phyloP scores from a whole-genome alignment of 2,113 vertebrate genomes.

The Illadopsis cleaveri region DNA sequence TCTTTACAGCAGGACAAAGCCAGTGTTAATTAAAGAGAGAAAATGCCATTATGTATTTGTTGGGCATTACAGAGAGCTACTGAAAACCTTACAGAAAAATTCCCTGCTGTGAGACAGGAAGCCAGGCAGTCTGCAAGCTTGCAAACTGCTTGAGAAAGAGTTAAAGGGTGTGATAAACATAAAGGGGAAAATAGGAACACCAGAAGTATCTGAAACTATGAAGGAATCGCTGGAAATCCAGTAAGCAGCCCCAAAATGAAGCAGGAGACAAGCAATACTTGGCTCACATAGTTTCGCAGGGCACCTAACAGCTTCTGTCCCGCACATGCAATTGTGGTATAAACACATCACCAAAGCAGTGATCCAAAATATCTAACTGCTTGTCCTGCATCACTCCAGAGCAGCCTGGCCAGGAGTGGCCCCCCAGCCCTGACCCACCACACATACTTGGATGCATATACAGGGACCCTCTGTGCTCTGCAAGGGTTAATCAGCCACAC shows the following conservation, averaged over 20 bases:
- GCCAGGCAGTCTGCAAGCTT: not conserved
- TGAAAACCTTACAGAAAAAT: not conserved
- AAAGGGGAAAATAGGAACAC: not conserved
- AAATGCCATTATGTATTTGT: not conserved
- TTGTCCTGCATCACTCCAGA: fast-evolving
- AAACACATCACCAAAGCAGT: not conserved
- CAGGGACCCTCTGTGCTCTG: not conserved
- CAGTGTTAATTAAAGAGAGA: not conserved
- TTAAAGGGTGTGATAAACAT: not conserved
- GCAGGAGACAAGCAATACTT: not conserved
- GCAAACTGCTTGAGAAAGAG: not conserved
- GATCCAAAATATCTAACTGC: not conserved
- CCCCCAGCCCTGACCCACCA: not conserved
- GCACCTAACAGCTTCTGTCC: not conserved
- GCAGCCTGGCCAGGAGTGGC: not conserved
- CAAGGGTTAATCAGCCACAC: not conserved
- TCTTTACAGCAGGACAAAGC: not conserved
- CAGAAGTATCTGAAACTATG: not conserved
- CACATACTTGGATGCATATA: fast-evolving
- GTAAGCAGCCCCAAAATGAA: not conserved
- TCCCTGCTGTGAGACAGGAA: not conserved
- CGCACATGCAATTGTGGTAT: fast-evolving
- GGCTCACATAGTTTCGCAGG: not conserved
- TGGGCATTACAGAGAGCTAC: not conserved
- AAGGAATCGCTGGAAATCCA: not conserved